Base-by-base conservation (phyloP, 2,797 vertebrate genomes). In the Eptatretus atami region DNA sequence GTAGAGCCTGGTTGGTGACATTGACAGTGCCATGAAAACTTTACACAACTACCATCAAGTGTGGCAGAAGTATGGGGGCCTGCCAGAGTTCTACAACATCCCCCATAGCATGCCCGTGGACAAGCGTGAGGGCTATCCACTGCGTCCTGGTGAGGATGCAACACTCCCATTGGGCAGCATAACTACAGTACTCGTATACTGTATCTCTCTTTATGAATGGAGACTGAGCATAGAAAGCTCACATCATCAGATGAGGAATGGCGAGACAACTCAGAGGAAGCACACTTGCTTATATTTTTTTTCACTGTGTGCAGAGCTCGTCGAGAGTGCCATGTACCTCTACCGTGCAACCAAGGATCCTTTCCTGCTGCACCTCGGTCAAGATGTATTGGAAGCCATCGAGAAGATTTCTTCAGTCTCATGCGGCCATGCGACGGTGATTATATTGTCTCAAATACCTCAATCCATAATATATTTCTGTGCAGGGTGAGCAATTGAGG, bases 11-110 rank as follows among this genome's bases (percentile, higher is more conserved):
- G 72, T 87, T 64, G 90, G 90, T 63, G 80, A 95, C 67, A 75
- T 95, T 19, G 81, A 86, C 64, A 79, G 78, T 19, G 88, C 86
- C 13, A 80, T 81, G 72, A 76, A 82, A 72, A 92, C 86, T 15
- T 92, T 96, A 69, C 85, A 84, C 71, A 96, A 95, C 73, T 96
- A 96, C 68, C 84, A 88, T 72, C 86, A 83, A 0, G 83, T 96
- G 15, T 96, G 90, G 90, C 82, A 86, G 65, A 88, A 96, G 74
- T 95, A 87, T 71, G 90, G 90, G 64, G 88, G 87, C 1, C 80
- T 96, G 65, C 90, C 90, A 0, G 90, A 96, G 73, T 96, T 96
- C 68, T 96, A 96, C 78, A 95, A 83, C 74, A 96, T 96, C 73
- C 83, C 88, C 65, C 90, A 96, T 74, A 87, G 90, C 19, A 86